These are phyloP conservation scores for Apamea epomidion DNA, from an alignment of 2,888 invertebrate species.

Conservation along the genomic window DNA sequence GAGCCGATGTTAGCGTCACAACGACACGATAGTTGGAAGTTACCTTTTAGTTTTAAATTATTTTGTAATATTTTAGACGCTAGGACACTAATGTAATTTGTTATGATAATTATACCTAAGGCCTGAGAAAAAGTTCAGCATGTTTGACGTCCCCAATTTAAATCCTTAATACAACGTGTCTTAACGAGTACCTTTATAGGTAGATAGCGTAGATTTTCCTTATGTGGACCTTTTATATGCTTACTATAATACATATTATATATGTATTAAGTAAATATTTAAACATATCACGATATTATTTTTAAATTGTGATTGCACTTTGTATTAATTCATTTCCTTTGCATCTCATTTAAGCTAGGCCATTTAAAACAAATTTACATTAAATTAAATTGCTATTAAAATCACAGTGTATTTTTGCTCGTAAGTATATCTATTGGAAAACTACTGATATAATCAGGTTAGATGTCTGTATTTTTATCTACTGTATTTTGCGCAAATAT, in stretches of 20 bases:
- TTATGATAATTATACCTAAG: slow-evolving; percentile 81
- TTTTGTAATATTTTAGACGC: slow-evolving; percentile 84
- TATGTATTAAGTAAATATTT: slow-evolving; percentile 74
- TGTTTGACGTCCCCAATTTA: slow-evolving; percentile 71
- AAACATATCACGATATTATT: slow-evolving; percentile 76
- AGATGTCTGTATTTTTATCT: slow-evolving; percentile 60
- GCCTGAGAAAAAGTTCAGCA: slow-evolving; percentile 89
- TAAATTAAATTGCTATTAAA: slow-evolving; percentile 60
- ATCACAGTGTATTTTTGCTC: slow-evolving; percentile 60
- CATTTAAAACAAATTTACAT: slow-evolving; percentile 60
- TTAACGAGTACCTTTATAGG: slow-evolving; percentile 88
- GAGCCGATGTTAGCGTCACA: slow-evolving; percentile 54
- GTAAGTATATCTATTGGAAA: slow-evolving; percentile 49
- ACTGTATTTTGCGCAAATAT: slow-evolving; percentile 48
- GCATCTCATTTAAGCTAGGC: slow-evolving; percentile 60
- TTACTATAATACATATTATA: slow-evolving; percentile 76
- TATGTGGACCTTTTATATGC: slow-evolving; percentile 70
- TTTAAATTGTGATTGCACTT: slow-evolving; percentile 66
- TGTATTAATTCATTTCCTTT: slow-evolving; percentile 60
- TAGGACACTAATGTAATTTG: slow-evolving; percentile 86
- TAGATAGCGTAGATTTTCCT: slow-evolving; percentile 78
- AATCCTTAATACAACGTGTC: slow-evolving; percentile 84
- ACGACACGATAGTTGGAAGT: slow-evolving; percentile 83
- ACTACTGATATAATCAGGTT: slow-evolving; percentile 63
- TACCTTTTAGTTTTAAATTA: slow-evolving; percentile 89